A percentile compares a stretch with the other conserved stretches of the same genome.
These are phyloP conservation scores for Nothoprocta perdicaria DNA, from an alignment of 2,113 vertebrate species.

Conservation along the genomic window DNA sequence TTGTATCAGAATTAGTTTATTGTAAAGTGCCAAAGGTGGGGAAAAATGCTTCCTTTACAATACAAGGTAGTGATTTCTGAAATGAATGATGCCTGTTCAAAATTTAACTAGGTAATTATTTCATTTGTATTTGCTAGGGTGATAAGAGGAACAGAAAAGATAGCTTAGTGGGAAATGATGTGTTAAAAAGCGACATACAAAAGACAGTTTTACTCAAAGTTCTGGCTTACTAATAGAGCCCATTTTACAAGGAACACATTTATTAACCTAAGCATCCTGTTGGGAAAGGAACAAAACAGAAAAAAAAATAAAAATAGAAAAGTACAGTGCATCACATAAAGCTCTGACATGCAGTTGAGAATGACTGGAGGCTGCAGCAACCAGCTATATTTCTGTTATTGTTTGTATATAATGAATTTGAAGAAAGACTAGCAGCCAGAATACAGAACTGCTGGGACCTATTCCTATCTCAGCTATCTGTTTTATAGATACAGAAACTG, in stretches of 20 bases:
- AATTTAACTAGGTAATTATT: slow-evolving; percentile 80
- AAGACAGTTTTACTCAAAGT: slow-evolving; percentile 33
- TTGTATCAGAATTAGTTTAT: slow-evolving; percentile 86
- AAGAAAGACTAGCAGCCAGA: not conserved
- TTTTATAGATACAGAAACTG: not conserved
- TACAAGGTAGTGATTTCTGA: slow-evolving; percentile 81
- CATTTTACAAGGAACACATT: slow-evolving; percentile 5
- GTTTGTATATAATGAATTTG: not conserved
- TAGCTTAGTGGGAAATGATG: slow-evolving; percentile 67
- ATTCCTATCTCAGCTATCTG: not conserved
- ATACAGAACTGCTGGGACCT: not conserved
- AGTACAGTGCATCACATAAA: not conserved
- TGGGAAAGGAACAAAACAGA: slow-evolving; percentile 2
- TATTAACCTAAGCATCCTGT: not conserved
- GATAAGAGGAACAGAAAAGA: slow-evolving; percentile 68
- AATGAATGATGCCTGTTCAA: slow-evolving; percentile 79
- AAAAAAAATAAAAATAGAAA: not conserved
- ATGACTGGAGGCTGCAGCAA: not conserved
- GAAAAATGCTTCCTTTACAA: slow-evolving; percentile 80
- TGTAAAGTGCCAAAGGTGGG: slow-evolving; percentile 84
- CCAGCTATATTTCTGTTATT: not conserved
- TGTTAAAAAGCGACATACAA: slow-evolving; percentile 50
- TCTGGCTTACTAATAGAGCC: not conserved
- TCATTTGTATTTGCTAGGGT: slow-evolving; percentile 74
- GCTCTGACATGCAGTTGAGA: not conserved